A percentile compares a stretch with the other conserved stretches of the same genome.
Evolutionary conservation across 2,888 invertebrate genomes (phyloP).

Genomic region (Cheilosia vernalis): DNA sequence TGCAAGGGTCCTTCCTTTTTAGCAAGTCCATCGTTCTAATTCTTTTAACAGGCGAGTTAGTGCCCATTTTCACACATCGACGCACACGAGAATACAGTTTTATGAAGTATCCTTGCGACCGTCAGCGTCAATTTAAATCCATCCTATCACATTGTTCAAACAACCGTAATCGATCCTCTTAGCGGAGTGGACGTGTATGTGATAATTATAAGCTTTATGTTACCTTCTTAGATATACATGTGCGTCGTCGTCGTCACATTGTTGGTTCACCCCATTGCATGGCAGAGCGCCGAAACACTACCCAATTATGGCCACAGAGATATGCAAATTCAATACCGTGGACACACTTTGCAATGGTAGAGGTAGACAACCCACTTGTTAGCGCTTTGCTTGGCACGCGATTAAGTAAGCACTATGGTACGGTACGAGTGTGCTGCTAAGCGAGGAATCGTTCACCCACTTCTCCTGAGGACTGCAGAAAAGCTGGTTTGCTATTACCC

Average conservation of each 20-base stretch:
- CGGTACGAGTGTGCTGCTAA: conserved; percentile 17
- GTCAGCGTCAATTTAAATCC: conserved; percentile 51
- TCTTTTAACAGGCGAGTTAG: conserved; percentile 38
- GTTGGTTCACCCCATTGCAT: conserved; percentile 46
- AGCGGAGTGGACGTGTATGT: conserved; percentile 44
- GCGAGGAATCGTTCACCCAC: conserved; percentile 62
- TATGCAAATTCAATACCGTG: conserved; percentile 67
- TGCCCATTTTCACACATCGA: conserved; percentile 60
- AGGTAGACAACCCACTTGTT: conserved; percentile 66
- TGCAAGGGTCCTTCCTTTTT: conserved; percentile 11
- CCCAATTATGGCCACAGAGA: conserved; percentile 66
- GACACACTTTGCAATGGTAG: conserved; percentile 47
- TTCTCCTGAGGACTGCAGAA: conserved; percentile 38
- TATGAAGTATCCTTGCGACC: conserved; percentile 56
- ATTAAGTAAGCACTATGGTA: conserved; percentile 60
- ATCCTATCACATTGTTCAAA: conserved; percentile 63
- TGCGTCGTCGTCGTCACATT: conserved; percentile 35
- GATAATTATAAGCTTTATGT: conserved; percentile 69
- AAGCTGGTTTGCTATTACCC: conserved; percentile 38
- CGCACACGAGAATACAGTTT: conserved; percentile 47
- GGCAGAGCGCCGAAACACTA: conserved; percentile 52
- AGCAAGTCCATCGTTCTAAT: conserved; percentile 23
- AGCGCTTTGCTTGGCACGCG: conserved; percentile 66
- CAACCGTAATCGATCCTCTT: conserved; percentile 66
- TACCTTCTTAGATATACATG: conserved; percentile 55